Evolutionary conservation across 2,888 invertebrate species (phyloP).

Genomic region (Syritta pipiens): DNA sequence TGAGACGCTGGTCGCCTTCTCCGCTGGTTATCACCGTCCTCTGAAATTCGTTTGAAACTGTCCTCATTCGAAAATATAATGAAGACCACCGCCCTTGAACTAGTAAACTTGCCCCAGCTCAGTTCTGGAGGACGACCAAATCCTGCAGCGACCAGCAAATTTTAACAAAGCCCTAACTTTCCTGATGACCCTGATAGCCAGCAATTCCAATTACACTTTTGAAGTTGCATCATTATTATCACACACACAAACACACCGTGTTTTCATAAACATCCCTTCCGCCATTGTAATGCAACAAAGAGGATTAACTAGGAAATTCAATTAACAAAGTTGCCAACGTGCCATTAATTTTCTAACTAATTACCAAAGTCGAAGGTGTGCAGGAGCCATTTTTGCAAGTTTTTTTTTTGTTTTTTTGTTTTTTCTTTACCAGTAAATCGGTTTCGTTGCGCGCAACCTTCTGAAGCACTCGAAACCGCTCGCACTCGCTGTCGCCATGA

Average conservation of each 20-base stretch:
- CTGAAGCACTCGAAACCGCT: conserved; percentile 12
- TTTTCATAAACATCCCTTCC: conserved; percentile 47
- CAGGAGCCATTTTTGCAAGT: conserved; percentile 38
- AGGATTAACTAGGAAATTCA: conserved; percentile 57
- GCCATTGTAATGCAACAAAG: conserved; percentile 39
- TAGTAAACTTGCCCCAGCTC: too few species aligned
- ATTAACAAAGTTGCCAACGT: conserved; percentile 65
- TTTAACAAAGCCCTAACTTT: conserved; percentile 7
- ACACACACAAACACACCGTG: not conserved
- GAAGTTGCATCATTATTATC: conserved; percentile 20
- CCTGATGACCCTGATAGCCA: conserved; percentile 27
- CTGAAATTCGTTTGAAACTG: too few species aligned
- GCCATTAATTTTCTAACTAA: conserved; percentile 65
- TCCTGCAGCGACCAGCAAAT: too few species aligned
- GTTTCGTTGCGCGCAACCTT: conserved; percentile 5
- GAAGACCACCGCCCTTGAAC: too few species aligned
- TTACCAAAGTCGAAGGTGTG: conserved; percentile 66
- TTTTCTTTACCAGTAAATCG: conserved; percentile 22
- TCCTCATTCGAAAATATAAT: too few species aligned
- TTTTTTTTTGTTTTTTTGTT: too few species aligned
- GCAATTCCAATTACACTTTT: conserved; percentile 35
- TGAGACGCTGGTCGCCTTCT: too few species aligned
- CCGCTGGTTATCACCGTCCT: too few species aligned
- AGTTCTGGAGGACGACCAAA: too few species aligned
- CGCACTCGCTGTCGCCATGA: not conserved